These are phyloP conservation scores for Coreius guichenoti DNA, from an alignment of 2,797 vertebrate genomes.

Conservation along the genomic window DNA sequence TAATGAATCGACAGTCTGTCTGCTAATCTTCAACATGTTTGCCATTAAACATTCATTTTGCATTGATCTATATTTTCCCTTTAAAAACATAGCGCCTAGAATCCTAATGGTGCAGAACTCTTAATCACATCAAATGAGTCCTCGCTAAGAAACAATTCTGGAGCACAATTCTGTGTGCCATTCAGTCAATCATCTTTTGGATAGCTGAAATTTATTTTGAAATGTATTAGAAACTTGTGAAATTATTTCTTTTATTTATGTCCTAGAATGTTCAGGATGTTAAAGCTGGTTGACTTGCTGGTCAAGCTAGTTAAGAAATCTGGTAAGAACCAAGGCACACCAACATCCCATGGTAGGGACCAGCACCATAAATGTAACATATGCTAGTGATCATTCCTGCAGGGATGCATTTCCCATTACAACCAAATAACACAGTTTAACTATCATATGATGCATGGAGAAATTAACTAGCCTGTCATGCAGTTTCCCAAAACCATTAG, in stretches of 20 bases:
- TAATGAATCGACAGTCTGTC: not conserved
- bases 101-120: not conserved
- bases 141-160: not conserved
- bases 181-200: not conserved
- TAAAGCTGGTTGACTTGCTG: not conserved
- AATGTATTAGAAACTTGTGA: not conserved
- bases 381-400: not conserved
- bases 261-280: too few species aligned
- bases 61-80: not conserved
- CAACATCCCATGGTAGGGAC: not conserved
- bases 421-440: too few species aligned
- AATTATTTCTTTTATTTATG: not conserved
- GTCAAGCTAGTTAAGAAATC: not conserved
- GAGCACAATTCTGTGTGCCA: not conserved
- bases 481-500: not conserved
- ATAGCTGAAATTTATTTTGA: not conserved
- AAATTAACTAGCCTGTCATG: not conserved
- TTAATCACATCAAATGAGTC: not conserved
- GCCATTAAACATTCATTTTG: not conserved
- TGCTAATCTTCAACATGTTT: not conserved
- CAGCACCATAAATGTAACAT: not conserved
- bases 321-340: not conserved
- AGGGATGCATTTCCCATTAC: not conserved
- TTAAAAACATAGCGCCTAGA: not conserved
- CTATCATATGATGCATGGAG: too few species aligned